Percentiles rank a stretch among this genome's conserved stretches.
phyloP scores from a whole-genome alignment of 1,140 invertebrate species.

The Mamestra configurata region DNA sequence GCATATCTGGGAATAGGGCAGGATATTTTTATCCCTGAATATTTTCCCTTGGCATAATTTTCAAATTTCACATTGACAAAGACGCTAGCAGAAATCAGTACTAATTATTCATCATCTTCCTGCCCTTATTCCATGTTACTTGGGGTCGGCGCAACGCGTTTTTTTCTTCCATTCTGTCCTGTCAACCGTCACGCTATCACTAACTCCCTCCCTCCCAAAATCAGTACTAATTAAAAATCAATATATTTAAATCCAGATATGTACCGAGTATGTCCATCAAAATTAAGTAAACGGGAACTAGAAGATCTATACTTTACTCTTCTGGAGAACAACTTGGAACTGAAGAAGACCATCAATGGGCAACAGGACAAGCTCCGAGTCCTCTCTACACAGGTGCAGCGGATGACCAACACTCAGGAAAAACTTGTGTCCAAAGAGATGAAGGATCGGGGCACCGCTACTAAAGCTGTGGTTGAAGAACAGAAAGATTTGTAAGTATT shows the following conservation, averaged over 20 bases:
- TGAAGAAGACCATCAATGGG: conserved; percentile 74
- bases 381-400: conserved; percentile 73
- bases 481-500: conserved; percentile 66
- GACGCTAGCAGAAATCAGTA: too few species aligned
- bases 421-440: conserved; percentile 52
- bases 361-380: conserved; percentile 74
- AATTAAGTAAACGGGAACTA: conserved; percentile 74
- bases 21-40: too few species aligned
- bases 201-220: too few species aligned
- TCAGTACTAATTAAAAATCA: too few species aligned
- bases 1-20: too few species aligned
- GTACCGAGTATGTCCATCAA: conserved; percentile 71
- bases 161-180: too few species aligned
- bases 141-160: too few species aligned
- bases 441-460: conserved; percentile 68
- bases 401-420: conserved; percentile 65
- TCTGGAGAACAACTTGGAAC: conserved; percentile 72
- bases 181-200: too few species aligned
- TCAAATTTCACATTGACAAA: too few species aligned
- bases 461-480: conserved; percentile 69
- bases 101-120: too few species aligned
- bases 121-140: too few species aligned
- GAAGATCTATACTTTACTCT: conserved; percentile 78
- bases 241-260: conserved; percentile 63
- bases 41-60: too few species aligned